Evolutionary conservation across 2,113 vertebrate genomes (phyloP).

Genomic region (Tringa solitaria): DNA sequence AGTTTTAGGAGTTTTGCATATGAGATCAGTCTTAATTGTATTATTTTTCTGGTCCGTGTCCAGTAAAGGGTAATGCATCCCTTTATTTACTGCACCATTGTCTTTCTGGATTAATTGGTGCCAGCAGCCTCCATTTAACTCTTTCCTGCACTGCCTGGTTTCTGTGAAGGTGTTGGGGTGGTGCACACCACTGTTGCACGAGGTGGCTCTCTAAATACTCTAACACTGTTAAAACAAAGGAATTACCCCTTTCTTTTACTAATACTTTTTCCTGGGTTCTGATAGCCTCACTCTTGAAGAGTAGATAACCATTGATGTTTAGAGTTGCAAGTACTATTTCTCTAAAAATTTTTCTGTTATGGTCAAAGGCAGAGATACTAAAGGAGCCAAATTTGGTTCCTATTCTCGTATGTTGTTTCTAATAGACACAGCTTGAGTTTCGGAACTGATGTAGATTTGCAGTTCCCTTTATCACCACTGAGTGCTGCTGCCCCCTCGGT

Average conservation of each 20-base stretch:
- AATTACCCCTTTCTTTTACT: background rate
- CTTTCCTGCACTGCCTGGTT: background rate
- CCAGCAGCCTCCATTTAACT: background rate
- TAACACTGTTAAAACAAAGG: background rate
- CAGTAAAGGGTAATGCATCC: background rate
- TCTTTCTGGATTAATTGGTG: background rate
- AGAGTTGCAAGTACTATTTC: background rate
- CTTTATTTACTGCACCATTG: background rate
- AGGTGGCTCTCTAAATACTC: background rate
- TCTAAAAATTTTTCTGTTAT: background rate
- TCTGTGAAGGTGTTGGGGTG: background rate
- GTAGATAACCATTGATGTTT: background rate
- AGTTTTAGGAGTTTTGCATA: slow-evolving; percentile 9
- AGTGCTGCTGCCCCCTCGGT: background rate
- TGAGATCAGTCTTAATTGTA: background rate
- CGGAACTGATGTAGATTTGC: background rate
- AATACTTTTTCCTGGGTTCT: background rate
- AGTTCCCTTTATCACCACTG: background rate
- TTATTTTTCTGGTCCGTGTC: background rate
- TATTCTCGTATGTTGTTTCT: slow-evolving; percentile 13
- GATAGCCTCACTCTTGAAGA: background rate
- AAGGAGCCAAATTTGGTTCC: background rate
- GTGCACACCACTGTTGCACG: no score
- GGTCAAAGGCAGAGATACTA: background rate
- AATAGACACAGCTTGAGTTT: slow-evolving; percentile 19